A percentile compares a stretch with the other conserved stretches of the same genome.
phyloP scores from a whole-genome alignment of 2,888 invertebrate genomes.

The Yponomeuta evonymella region DNA sequence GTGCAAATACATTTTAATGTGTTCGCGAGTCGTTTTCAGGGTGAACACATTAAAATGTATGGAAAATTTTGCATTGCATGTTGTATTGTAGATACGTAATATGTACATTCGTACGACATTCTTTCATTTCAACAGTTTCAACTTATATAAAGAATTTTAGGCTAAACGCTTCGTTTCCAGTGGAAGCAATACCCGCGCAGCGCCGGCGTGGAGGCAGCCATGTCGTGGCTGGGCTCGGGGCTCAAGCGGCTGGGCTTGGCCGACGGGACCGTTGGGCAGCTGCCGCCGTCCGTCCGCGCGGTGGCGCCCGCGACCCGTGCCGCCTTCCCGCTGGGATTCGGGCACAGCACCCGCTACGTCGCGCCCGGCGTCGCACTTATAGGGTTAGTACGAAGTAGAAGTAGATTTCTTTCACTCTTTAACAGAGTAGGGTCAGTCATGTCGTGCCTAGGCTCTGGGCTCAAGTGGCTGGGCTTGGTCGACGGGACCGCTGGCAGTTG shows the following conservation, averaged over 20 bases:
- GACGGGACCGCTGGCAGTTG: slow-evolving; percentile 72
- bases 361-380: slow-evolving; percentile 88
- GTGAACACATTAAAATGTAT: too few species aligned
- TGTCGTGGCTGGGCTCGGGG: slow-evolving; percentile 64
- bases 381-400: slow-evolving; percentile 77
- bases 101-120: too few species aligned
- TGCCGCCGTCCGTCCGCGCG: slow-evolving; percentile 82
- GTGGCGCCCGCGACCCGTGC: slow-evolving; percentile 83
- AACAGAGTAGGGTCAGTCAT: slow-evolving; percentile 71
- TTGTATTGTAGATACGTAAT: too few species aligned
- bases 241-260: slow-evolving; percentile 56
- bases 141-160: too few species aligned
- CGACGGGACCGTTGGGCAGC: slow-evolving; percentile 70
- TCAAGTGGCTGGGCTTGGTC: slow-evolving; percentile 58
- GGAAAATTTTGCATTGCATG: too few species aligned
- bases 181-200: slow-evolving; percentile 78
- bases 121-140: too few species aligned
- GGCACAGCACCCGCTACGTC: slow-evolving; percentile 91
- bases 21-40: too few species aligned
- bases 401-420: too few species aligned
- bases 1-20: too few species aligned
- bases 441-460: slow-evolving; percentile 58
- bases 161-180: slow-evolving; percentile 34
- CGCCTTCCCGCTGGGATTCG: slow-evolving; percentile 93
- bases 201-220: slow-evolving; percentile 69